These are phyloP conservation scores for Rhinogobio ventralis DNA, from an alignment of 2,797 vertebrate species.

Conservation along the genomic window DNA sequence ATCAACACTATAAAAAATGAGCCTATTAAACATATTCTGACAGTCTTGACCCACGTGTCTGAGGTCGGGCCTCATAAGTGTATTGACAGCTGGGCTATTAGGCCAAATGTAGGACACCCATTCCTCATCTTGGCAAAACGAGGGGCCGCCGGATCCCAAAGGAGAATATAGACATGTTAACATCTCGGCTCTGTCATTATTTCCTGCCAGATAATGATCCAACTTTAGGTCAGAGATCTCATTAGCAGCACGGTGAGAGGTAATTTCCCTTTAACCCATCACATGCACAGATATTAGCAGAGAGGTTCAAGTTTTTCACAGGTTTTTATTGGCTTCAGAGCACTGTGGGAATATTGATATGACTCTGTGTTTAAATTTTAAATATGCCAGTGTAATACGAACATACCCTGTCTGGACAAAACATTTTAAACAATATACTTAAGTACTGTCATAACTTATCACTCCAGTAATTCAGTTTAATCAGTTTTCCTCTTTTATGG, in stretches of 20 bases:
- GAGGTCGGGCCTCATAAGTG: constrained; percentile 63
- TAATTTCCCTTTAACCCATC: constrained; percentile 43
- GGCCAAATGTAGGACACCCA: constrained; percentile 50
- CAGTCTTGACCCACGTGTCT: constrained; percentile 58
- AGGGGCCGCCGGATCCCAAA: constrained; percentile 57
- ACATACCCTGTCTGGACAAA: background rate
- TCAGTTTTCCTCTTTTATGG: constrained; percentile 3
- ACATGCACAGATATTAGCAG: background rate
- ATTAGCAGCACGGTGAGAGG: constrained; percentile 47
- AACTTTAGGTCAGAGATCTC: constrained; percentile 53
- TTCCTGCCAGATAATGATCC: constrained; percentile 60
- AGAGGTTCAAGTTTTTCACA: constrained; percentile 11
- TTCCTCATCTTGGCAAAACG: constrained; percentile 70
- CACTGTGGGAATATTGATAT: background rate
- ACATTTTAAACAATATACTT: background rate
- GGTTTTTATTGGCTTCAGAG: constrained; percentile 9
- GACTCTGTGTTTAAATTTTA: constrained; percentile 24
- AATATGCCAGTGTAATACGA: constrained; percentile 15
- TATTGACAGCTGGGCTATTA: constrained; percentile 59
- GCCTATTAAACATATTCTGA: constrained; percentile 60
- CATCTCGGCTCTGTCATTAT: constrained; percentile 56
- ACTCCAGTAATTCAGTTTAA: constrained; percentile 16
- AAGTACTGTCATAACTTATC: background rate
- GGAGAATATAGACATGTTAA: constrained; percentile 58
- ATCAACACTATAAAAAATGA: constrained; percentile 61